These are phyloP conservation scores for Halcyon senegalensis DNA, from an alignment of 2,113 vertebrate species.

Conservation along the genomic window DNA sequence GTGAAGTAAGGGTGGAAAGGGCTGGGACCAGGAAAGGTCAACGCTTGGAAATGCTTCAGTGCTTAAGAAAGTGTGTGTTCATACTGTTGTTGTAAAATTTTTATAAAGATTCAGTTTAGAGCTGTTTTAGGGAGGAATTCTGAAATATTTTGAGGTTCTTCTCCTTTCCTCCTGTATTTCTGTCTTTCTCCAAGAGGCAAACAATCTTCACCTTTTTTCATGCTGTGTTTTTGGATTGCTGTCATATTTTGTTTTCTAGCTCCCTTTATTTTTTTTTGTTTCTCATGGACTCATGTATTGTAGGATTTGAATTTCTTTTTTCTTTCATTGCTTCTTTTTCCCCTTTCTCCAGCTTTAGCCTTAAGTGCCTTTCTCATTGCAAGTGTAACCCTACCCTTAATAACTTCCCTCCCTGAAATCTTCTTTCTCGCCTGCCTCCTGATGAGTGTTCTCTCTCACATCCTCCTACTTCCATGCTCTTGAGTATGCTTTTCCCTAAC, in stretches of 20 bases:
- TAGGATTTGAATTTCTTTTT: neutral
- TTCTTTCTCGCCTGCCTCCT: neutral
- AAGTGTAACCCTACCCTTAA: neutral
- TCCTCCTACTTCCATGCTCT: neutral
- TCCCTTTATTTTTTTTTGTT: neutral
- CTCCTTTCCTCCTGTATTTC: neutral
- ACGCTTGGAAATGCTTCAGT: neutral
- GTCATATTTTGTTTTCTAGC: neutral
- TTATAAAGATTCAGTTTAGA: neutral
- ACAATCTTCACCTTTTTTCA: neutral
- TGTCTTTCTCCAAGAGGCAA: neutral
- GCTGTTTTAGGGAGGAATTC: neutral
- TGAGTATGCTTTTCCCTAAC: accelerated
- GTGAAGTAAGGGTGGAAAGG: neutral
- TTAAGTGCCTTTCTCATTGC: neutral
- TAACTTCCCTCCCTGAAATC: neutral
- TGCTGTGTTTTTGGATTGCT: neutral
- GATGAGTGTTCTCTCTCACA: neutral
- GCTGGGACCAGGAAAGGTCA: neutral
- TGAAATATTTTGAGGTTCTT: neutral
- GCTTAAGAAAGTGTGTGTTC: neutral
- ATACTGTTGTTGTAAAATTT: neutral
- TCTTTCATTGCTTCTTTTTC: neutral
- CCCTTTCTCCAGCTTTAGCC: neutral
- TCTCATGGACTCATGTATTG: neutral